These are phyloP conservation scores for Drosophila aff. DNA, from an alignment of 1,140 invertebrate genomes.

Conservation along the genomic window DNA sequence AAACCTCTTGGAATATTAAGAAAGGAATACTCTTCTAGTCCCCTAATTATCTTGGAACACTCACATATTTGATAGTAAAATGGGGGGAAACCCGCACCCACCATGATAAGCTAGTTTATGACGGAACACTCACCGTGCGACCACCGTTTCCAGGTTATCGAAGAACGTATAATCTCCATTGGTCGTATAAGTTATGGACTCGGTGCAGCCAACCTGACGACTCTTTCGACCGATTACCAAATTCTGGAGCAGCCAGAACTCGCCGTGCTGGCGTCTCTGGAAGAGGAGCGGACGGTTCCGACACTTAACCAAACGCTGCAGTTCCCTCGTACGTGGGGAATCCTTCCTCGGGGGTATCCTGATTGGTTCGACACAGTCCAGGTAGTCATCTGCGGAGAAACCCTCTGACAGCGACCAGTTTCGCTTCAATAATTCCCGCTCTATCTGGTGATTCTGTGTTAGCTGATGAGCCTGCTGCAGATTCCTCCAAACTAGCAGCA, in stretches of 20 bases:
- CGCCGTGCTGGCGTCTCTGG: constrained; percentile 90
- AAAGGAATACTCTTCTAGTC: neutral
- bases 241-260: constrained; percentile 95
- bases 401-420: neutral
- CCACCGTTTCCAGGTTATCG: constrained; percentile 92
- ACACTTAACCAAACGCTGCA: constrained; percentile 86
- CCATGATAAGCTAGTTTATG: neutral
- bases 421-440: neutral
- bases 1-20: neutral
- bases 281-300: constrained; percentile 87
- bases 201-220: constrained; percentile 88
- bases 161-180: constrained; percentile 96
- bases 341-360: neutral
- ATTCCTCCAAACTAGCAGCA: constrained; percentile 41
- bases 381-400: neutral
- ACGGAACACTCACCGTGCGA: constrained; percentile 86
- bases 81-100: no score
- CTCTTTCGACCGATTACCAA: constrained; percentile 88
- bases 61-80: neutral
- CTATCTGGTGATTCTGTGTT: no score
- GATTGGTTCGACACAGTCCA: neutral
- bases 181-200: constrained; percentile 95
- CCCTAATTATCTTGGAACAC: neutral
- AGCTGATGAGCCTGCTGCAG: constrained; percentile 16
- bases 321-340: constrained; percentile 24